These are phyloP conservation scores for Mystacornis crossleyi DNA, from an alignment of 2,113 vertebrate species.

Conservation along the genomic window DNA sequence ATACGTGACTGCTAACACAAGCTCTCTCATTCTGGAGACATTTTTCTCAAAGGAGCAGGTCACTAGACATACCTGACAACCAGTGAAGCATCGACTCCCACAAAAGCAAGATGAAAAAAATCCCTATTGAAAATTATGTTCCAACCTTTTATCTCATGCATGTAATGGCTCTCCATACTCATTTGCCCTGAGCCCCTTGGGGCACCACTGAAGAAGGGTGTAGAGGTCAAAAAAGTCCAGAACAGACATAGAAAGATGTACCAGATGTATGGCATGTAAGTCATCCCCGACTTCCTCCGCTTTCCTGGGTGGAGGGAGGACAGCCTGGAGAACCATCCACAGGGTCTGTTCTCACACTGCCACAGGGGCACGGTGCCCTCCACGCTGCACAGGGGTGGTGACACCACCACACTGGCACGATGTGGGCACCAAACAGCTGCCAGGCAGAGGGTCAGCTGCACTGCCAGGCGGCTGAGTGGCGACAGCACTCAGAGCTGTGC, in stretches of 20 bases:
- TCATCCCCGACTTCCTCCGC: accelerated
- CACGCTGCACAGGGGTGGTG: background rate
- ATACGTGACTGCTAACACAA: background rate
- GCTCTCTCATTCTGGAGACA: background rate
- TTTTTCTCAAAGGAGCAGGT: background rate
- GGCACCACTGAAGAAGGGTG: background rate
- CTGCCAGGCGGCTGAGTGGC: background rate
- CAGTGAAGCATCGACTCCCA: conserved; percentile 45
- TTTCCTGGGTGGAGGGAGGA: background rate
- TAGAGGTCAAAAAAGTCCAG: background rate
- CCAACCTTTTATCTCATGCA: background rate
- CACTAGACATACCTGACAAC: background rate
- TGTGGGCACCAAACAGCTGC: background rate
- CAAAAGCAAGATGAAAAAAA: background rate
- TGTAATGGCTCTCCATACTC: background rate
- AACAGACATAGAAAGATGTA: background rate
- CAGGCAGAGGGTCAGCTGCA: background rate
- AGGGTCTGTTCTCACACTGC: background rate
- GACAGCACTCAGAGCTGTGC: background rate
- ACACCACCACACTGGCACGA: background rate
- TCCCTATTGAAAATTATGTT: background rate
- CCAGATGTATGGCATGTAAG: background rate
- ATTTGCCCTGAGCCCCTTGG: background rate
- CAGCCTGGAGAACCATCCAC: background rate
- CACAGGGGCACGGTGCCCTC: background rate